Evolutionary conservation across 2,888 invertebrate genomes (phyloP).

Genomic region (Willowsia nigromaculata): DNA sequence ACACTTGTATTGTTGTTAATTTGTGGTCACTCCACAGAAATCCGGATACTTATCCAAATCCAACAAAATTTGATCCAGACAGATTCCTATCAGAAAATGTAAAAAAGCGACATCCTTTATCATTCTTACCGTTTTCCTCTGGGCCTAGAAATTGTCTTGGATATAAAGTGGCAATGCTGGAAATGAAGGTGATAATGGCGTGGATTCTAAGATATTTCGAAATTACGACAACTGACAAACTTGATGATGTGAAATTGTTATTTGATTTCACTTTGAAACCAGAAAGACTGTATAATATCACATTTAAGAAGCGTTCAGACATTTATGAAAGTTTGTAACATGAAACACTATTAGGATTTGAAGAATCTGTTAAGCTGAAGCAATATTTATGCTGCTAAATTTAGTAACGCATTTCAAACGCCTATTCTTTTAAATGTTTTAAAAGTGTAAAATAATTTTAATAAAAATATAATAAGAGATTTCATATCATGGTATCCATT

Average conservation of each 20-base stretch:
- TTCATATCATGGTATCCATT: no score
- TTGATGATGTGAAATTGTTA: neutral
- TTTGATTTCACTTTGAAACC: neutral
- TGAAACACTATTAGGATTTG: no score
- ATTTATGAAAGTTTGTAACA: no score
- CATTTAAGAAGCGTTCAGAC: no score
- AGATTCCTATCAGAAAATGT: conserved; percentile 6
- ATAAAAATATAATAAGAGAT: no score
- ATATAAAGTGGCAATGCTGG: neutral
- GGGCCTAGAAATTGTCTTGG: conserved; percentile 7
- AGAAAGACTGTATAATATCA: neutral
- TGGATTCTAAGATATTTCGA: conserved; percentile 5
- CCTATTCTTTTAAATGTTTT: no score
- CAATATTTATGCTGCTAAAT: no score
- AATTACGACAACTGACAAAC: neutral
- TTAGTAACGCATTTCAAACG: no score
- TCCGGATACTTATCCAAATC: neutral
- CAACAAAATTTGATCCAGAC: conserved; percentile 15
- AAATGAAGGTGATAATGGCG: neutral
- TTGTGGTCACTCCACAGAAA: neutral
- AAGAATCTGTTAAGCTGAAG: no score
- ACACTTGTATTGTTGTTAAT: neutral
- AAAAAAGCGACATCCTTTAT: neutral
- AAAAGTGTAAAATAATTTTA: no score
- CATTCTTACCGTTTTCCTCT: neutral